phyloP scores from a whole-genome alignment of 1,140 invertebrate species.

The Danaus melanippus region DNA sequence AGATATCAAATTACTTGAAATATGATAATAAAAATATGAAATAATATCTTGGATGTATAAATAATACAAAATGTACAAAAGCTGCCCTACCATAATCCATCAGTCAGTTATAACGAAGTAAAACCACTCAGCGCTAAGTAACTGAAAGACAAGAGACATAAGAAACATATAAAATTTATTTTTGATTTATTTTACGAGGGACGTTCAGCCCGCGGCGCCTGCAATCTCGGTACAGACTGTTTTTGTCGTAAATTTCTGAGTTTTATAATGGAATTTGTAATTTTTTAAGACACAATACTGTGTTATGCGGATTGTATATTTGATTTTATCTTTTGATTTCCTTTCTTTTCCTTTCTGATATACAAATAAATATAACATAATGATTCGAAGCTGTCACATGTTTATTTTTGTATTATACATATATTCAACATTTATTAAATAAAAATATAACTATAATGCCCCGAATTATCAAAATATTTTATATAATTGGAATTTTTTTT shows the following conservation, averaged over 20 bases:
- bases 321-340: too few species aligned
- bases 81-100: neutral
- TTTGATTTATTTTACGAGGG: slow-evolving; percentile 28
- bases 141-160: slow-evolving; percentile 15
- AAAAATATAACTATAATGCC: too few species aligned
- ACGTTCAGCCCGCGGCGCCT: slow-evolving; percentile 17
- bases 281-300: slow-evolving; percentile 5
- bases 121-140: slow-evolving; percentile 18
- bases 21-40: too few species aligned
- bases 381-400: too few species aligned
- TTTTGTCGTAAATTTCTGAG: slow-evolving; percentile 8
- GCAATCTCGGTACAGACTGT: slow-evolving; percentile 18
- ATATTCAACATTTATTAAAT: too few species aligned
- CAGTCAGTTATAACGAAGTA: slow-evolving; percentile 18
- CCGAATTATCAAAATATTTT: too few species aligned
- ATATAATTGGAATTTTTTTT: too few species aligned
- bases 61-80: too few species aligned
- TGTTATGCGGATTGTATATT: slow-evolving; percentile 10
- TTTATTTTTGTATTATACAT: too few species aligned
- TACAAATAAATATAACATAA: neutral
- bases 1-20: too few species aligned
- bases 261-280: slow-evolving; percentile 7
- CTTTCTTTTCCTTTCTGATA: too few species aligned
- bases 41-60: too few species aligned
- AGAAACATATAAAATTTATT: slow-evolving; percentile 30